phyloP scores from a whole-genome alignment of 2,888 invertebrate species.

The Drosophila kanekoi region DNA sequence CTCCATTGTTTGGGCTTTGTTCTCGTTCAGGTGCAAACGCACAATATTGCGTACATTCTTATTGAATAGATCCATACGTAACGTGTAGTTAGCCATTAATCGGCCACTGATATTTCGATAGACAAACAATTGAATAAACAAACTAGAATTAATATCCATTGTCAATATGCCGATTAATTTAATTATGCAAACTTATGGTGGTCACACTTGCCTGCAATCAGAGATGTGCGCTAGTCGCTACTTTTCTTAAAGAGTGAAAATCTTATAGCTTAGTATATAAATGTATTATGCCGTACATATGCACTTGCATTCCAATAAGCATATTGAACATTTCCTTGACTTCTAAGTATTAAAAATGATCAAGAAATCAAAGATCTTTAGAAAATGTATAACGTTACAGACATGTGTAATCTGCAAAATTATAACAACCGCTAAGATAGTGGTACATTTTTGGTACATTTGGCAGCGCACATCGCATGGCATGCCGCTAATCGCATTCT shows the following conservation, averaged over 20 bases:
- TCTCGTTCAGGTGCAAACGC: constrained; percentile 6
- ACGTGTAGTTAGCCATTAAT: constrained; percentile 2
- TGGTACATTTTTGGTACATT: background rate
- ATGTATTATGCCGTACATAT: too few relatives aligned
- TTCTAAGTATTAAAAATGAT: too few relatives aligned
- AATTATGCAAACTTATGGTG: background rate
- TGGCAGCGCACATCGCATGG: background rate
- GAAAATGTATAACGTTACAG: too few relatives aligned
- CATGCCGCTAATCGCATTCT: background rate
- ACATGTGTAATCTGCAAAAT: too few relatives aligned
- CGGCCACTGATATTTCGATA: background rate
- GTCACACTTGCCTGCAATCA: constrained; percentile 4
- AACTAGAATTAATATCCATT: background rate
- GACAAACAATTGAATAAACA: background rate
- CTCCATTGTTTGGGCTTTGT: constrained; percentile 23
- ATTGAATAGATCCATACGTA: background rate
- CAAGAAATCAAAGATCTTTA: too few relatives aligned
- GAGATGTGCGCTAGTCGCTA: background rate
- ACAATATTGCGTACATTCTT: background rate
- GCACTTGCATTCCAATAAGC: too few relatives aligned
- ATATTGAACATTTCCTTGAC: too few relatives aligned
- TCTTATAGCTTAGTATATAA: too few relatives aligned
- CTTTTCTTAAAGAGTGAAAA: too few relatives aligned
- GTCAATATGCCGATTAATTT: background rate
- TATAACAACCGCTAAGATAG: too few relatives aligned